Base-by-base conservation (phyloP, 2,888 invertebrate genomes). In the Cryptocephalus moraei region DNA sequence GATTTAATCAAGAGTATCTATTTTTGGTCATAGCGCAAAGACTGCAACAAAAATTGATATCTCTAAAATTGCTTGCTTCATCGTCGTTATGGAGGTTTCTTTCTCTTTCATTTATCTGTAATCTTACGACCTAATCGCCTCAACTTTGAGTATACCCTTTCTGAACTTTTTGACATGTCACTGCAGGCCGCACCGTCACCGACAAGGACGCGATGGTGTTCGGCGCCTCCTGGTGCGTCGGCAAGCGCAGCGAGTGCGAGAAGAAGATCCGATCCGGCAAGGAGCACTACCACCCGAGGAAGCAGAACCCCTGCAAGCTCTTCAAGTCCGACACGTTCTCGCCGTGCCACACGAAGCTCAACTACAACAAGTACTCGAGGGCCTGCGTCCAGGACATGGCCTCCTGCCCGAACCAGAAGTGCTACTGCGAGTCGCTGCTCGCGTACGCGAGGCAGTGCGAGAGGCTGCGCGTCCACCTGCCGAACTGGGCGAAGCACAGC, bases 151-250 rank as follows among this genome's bases (percentile, higher is more conserved):
- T 4, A 22, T 6, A 22, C 3, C 22, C 3, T 4, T 22, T 2
- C 22, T 22, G 34, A 34, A 34, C 9, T 36, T 36, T 6, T 6
- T 12, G 12, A 36, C 36, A 9, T 34, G 36, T 36, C 4, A 11
- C n/a, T 36, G n/a, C 12, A 36, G 36, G 36, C 6, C 36, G 36
- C n/a, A 70, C 82, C 42, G 77, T 86, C 49, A 75, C 75, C 41
- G 86, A 89, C 57, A 71, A 76, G 8, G 73, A 77, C 46, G 65
- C 75, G 8, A 75, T 79, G 73, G 78, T 79, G 45, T 93, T 95
- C 62, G 93, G 90, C 3, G 79, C 84, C 43, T 91, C 93, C 4
- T 96, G 95, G 95, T 80, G 89, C 45, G 87, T 91, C 1, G 93
- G 93, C 1, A 64, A 65, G 2, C 56, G 54, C 39, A 47, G 50